phyloP scores from a whole-genome alignment of 2,113 vertebrate species.

The Carassius gibelio region DNA sequence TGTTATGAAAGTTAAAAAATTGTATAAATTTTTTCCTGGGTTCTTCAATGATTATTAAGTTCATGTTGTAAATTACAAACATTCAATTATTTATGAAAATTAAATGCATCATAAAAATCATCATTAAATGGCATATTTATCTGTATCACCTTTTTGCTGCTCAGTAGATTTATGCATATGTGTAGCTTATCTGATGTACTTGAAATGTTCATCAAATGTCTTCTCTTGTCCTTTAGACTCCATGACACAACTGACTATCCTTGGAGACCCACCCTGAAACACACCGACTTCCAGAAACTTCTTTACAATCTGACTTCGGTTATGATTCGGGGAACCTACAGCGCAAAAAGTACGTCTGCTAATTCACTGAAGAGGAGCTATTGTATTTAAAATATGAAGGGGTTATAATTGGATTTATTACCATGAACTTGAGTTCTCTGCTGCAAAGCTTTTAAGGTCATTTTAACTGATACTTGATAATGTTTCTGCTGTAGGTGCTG shows the following conservation, averaged over 20 bases:
- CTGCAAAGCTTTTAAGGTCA: background rate
- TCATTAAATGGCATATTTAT: background rate
- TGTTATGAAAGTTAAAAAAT: too few species aligned
- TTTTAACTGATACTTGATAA: background rate
- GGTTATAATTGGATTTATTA: background rate
- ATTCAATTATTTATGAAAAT: background rate
- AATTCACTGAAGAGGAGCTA: background rate
- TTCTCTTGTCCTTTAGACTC: slow-evolving; percentile 74
- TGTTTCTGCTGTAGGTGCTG: slow-evolving; percentile 77
- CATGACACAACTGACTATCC: slow-evolving; percentile 90
- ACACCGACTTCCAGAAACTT: slow-evolving; percentile 94
- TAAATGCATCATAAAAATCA: background rate
- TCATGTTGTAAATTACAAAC: background rate
- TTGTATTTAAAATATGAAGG: background rate
- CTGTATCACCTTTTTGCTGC: background rate
- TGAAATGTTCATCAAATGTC: background rate
- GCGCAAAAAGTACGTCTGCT: slow-evolving; percentile 83
- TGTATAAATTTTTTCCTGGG: too few species aligned
- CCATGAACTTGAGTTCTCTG: background rate
- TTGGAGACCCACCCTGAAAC: slow-evolving; percentile 85
- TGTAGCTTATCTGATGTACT: background rate
- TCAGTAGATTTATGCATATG: background rate
- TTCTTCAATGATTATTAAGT: too few species aligned
- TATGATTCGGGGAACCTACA: slow-evolving; percentile 95
- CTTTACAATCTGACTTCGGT: slow-evolving; percentile 91